Evolutionary conservation across 2,113 vertebrate genomes (phyloP), one percentile per base, ranked within the genome.

Genomic region (Galeopterus variegatus): DNA sequence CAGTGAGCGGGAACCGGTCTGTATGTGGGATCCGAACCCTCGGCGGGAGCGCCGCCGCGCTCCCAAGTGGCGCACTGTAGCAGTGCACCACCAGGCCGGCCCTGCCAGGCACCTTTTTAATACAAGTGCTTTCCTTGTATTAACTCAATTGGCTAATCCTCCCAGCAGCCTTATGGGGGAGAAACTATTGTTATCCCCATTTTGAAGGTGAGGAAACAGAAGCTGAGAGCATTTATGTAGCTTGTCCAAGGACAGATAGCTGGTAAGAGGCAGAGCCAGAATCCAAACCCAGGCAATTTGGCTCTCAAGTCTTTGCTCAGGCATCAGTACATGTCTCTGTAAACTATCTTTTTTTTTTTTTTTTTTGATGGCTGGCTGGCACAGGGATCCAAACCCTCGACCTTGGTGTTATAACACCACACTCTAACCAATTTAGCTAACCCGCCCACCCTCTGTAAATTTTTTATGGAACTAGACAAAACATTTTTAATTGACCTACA

Each of bases 401-500:
- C 41, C 41, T 41, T 41, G 41, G 41, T 41, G 41, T 41, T 41
- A 41, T 41, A 41, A 41, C 41, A 41, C 41, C 41, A 41, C 41
- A 4, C 41, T 41, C 41, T 41, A 41, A 41, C 41, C 41, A 41
- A 41, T 41, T 41, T 3, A 41, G 41, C 41, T 41, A 41, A 41
- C 41, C 41, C 3, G 41, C 41, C 41, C 41, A 41, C 41, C 41
- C 41, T 41, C 41, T 62, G 60, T 24, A 36, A 69, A 4, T 81
- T 84, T 36, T 90, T 85, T 45, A 36, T 91, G n/a, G 41, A 93
- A 48, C n/a, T 88, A 88, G 19, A 80, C 41, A 77, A 95, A 88
- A 48, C 69, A 2, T 48, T 83, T 84, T 80, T n/a, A 62, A 73
- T 93, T 88, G 21, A 64, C 65, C 48, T 33, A 70, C 24, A 50